These are phyloP conservation scores for Eleutherodactylus coqui DNA, from an alignment of 2,797 vertebrate species.

Conservation along the genomic window DNA sequence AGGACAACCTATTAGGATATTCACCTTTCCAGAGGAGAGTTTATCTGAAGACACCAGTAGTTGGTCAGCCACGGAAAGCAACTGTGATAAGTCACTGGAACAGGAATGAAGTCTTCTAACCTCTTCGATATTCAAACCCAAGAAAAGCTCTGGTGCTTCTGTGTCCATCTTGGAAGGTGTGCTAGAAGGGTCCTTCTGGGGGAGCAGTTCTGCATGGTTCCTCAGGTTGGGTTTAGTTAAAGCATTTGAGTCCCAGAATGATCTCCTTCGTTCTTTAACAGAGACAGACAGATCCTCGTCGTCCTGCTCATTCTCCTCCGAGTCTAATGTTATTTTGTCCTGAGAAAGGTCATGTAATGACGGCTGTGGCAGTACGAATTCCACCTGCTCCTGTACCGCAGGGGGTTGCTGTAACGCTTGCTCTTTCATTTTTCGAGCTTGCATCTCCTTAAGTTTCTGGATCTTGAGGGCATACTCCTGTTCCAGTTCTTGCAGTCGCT, in stretches of 20 bases:
- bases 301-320: constrained; percentile 84
- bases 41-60: constrained; percentile 67
- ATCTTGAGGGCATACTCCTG: constrained; percentile 95
- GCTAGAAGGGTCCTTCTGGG: constrained; percentile 77
- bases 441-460: constrained; percentile 92
- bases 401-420: constrained; percentile 66
- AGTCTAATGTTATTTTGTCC: constrained; percentile 90
- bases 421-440: constrained; percentile 81
- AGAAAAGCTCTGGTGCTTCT: constrained; percentile 82
- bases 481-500: constrained; percentile 90
- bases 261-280: constrained; percentile 79
- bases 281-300: constrained; percentile 79
- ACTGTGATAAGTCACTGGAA: constrained; percentile 79
- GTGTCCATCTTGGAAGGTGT: constrained; percentile 72
- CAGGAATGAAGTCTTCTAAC: constrained; percentile 80
- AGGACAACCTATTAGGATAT: neutral
- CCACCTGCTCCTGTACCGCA: constrained; percentile 73
- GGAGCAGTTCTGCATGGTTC: constrained; percentile 75
- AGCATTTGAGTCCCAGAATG: constrained; percentile 87
- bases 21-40: constrained; percentile 78
- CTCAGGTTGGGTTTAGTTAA: constrained; percentile 95
- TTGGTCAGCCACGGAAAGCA: constrained; percentile 79
- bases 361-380: constrained; percentile 87
- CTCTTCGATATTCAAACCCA: constrained; percentile 87
- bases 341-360: constrained; percentile 96